A percentile compares a stretch with the other conserved stretches of the same genome.
Conservation (phyloP, 2,113 vertebrate species). For the Chloropsis hardwickii region DNA sequence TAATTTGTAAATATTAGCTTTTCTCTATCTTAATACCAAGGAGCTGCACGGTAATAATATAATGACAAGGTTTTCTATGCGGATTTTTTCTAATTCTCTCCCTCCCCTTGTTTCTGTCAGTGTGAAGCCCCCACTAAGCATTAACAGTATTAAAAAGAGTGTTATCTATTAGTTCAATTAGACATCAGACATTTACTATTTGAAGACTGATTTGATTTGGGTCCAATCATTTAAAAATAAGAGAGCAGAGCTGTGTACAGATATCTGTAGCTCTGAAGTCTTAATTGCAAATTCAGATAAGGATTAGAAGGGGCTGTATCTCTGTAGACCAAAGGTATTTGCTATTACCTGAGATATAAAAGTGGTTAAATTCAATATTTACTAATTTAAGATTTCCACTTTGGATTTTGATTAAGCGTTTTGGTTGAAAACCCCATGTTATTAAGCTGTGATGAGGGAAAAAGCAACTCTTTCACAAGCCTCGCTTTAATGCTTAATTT, state of each 20-base stretch:
- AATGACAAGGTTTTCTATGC: conserved; percentile 33
- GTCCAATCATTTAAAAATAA: conserved; percentile 74
- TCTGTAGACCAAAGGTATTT: conserved; percentile 79
- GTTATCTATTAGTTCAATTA: conserved; percentile 75
- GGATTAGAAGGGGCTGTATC: conserved; percentile 76
- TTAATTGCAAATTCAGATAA: conserved; percentile 84
- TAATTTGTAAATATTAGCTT: conserved; percentile 56
- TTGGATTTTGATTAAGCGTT: conserved; percentile 71
- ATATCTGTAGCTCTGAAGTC: conserved; percentile 78
- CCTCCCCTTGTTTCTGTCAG: conserved; percentile 10
- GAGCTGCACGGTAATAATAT: conserved; percentile 39
- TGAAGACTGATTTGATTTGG: conserved; percentile 78
- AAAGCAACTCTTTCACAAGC: conserved; percentile 25
- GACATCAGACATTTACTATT: conserved; percentile 75
- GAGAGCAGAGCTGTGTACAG: conserved; percentile 69
- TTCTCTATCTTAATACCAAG: conserved; percentile 42
- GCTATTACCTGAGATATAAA: conserved; percentile 76
- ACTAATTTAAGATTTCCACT: conserved; percentile 71
- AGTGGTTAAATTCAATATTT: conserved; percentile 71
- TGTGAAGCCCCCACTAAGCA: conserved; percentile 36
- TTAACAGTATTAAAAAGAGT: conserved; percentile 65
- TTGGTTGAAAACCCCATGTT: conserved; percentile 48
- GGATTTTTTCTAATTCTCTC: conserved; percentile 2
- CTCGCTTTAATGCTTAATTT: conserved; percentile 23
- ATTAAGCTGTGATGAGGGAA: conserved; percentile 23